These are phyloP conservation scores for Pedionomus torquatus DNA, from an alignment of 2,113 vertebrate genomes.

Conservation along the genomic window DNA sequence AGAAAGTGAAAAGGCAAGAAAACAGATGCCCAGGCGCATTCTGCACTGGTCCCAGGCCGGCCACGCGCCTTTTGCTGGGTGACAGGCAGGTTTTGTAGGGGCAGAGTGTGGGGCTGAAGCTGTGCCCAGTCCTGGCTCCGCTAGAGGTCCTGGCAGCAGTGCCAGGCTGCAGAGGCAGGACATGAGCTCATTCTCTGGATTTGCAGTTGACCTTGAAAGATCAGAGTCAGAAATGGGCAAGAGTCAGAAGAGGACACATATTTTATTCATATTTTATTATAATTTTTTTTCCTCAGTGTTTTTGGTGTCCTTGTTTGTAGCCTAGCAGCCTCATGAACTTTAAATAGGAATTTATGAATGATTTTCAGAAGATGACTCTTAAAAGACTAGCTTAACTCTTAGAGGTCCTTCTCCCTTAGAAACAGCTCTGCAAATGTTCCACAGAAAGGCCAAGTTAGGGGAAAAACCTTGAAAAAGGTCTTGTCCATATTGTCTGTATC, in stretches of 20 bases:
- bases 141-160: neutral
- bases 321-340: neutral
- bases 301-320: neutral
- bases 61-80: accelerated
- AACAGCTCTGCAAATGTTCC: neutral
- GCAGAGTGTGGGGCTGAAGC: neutral
- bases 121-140: neutral
- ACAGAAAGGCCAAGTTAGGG: neutral
- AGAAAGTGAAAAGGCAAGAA: neutral
- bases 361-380: neutral
- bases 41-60: accelerated
- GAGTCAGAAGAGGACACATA: neutral
- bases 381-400: neutral
- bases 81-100: neutral
- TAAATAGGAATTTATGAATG: neutral
- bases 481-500: neutral
- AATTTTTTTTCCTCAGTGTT: neutral
- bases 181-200: conserved; percentile 21
- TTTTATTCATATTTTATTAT: neutral
- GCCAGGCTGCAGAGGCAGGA: neutral
- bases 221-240: neutral
- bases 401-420: neutral
- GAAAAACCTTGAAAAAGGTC: neutral
- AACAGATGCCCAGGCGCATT: neutral
- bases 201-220: neutral